These are phyloP conservation scores for Galendromus occidentalis DNA, from an alignment of 1,140 invertebrate genomes.

Conservation along the genomic window DNA sequence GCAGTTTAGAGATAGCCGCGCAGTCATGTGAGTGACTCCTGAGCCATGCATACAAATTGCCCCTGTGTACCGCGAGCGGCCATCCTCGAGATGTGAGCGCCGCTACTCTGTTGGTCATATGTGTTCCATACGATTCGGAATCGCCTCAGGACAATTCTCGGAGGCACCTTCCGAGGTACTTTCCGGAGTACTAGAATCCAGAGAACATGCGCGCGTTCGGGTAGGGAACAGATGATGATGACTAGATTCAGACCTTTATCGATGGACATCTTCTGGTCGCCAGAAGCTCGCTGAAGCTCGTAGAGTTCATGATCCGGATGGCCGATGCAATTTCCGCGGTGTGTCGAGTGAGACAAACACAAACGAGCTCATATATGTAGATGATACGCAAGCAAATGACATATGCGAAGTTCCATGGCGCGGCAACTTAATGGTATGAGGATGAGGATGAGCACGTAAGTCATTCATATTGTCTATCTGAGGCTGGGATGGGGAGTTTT, in stretches of 20 bases:
- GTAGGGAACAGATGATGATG: constrained; percentile 6
- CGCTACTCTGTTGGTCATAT: too few species aligned
- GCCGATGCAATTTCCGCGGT: too few species aligned
- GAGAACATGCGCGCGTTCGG: not conserved
- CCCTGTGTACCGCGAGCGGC: too few species aligned
- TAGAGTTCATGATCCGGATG: not conserved
- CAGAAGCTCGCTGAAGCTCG: not conserved
- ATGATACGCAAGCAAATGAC: not conserved
- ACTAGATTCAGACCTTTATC: constrained; percentile 19
- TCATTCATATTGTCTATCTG: too few species aligned
- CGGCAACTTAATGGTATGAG: not conserved
- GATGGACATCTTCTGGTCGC: constrained; percentile 15
- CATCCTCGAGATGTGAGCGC: too few species aligned
- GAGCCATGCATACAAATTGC: too few species aligned
- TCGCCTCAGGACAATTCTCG: too few species aligned
- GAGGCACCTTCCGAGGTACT: not conserved
- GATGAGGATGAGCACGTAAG: too few species aligned
- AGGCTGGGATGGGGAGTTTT: too few species aligned
- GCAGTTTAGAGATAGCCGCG: too few species aligned
- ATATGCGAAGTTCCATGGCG: not conserved
- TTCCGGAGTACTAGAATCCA: not conserved
- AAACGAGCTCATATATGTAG: not conserved
- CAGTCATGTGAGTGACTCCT: too few species aligned
- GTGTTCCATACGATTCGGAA: too few species aligned
- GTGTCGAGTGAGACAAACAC: not conserved